Evolutionary conservation across 2,797 vertebrate species (phyloP), one percentile per base, ranked within the genome.

Genomic region (Acrossocheilus wenchowensis): DNA sequence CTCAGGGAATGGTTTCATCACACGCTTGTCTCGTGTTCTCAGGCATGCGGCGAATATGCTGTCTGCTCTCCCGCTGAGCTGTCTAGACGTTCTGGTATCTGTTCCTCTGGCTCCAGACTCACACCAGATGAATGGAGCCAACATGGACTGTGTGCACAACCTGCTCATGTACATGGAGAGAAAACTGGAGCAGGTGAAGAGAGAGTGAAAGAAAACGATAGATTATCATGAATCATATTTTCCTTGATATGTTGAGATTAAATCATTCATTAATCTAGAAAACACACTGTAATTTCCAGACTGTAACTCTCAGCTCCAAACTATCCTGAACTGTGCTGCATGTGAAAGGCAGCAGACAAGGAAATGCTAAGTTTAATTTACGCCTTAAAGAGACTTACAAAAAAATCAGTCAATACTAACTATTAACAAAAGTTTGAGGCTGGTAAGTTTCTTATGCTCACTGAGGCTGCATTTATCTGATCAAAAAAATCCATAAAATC

Each of bases 41-140:
- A 96, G 95, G 60, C 95, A 95, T 91, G 93, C 95, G 1, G 94
- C 94, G 41, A 95, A 96, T 89, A 92, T 96, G 86, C 71, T 96
- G 87, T 92, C 95, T 11, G 95, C 95, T 81, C 92, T 96, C 88
- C 95, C 95, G 19, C 92, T 96, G 26, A 92, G 93, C 89, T 95
- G 95, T 91, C 94, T 96, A 0, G 93, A 95, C 4, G 95, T 95
- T 86, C 92, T 96, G 85, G 91, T 96, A 86, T 86, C 54, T 12
- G 92, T 90, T 14, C 92, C 93, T 57, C 89, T 91, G 15, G 82
- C 73, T 26, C 90, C 83, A 19, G 88, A 89, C 50, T 92, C 91
- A 11, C 85, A 89, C 45, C 89, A 91, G 80, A 92, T 90, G 60
- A 90, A 90, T 72, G 90, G 90, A 17, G 87, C 90, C 79, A 92